Evolutionary conservation across 2,113 vertebrate species (phyloP), one percentile per base, ranked within the genome.

Genomic region (Oceanodroma tethys): DNA sequence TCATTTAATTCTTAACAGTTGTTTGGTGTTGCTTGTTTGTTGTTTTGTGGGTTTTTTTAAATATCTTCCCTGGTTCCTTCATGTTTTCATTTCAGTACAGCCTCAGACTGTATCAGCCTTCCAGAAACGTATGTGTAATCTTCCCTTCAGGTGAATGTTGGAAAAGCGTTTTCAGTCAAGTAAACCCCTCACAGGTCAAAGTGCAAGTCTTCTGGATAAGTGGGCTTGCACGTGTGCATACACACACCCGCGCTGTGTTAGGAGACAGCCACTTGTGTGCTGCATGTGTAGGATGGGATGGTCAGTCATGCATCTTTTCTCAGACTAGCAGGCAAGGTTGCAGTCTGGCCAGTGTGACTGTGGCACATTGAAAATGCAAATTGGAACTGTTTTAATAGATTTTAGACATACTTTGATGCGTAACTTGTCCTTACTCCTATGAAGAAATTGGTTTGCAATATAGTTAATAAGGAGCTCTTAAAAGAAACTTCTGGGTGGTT

Each of bases 161-260:
- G 55, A 29, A 15, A 62, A 56, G 47, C 36, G 72, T 19, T 50
- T 67, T 40, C 58, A 55, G 53, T 30, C 20, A 45, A 16, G 42
- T 25, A 38, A 42, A 13, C 16, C 48, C 27, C 45, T 79, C 40
- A 4, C 32, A 66, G 58, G 5, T 27, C 7, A 5, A 58, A 63
- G 63, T 52, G 47, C 32, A 25, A 4, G 11, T 27, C 27, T 45
- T 32, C 16, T 27, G 30, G 14, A 13, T 52, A 5, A 34, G 40
- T 18, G 13, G 21, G 62, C 52, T 21, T 16, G 76, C 23, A 38
- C 0, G 0, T 17, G 58, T 34, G 29, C 34, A 1, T 19, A 13
- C 15, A 0, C 19, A 13, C 45, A 3, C 55, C 50, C 5, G 3
- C 3, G 2, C 1, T 22, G 2, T 5, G 7, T 4, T 27, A 16